Conservation (phyloP, 1,140 invertebrate species). For the Aphidius gifuensis region DNA sequence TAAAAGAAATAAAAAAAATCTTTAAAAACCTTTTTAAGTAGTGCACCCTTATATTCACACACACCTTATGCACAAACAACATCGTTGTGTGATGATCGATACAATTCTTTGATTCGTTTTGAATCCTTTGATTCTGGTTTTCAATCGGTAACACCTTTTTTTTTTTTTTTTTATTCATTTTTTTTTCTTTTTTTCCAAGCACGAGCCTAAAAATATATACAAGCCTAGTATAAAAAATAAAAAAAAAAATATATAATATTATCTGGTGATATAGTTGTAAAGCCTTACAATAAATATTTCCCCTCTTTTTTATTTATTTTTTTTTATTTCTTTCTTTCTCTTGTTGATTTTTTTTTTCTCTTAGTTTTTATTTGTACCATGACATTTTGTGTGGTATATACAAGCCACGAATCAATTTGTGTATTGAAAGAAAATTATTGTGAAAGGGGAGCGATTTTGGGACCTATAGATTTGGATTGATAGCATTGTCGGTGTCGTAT, state of each 20-base stretch:
- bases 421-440: slow-evolving; percentile 25
- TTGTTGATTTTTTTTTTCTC: no score
- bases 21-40: no score
- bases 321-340: neutral
- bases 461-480: slow-evolving; percentile 26
- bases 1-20: neutral
- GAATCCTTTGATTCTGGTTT: slow-evolving; percentile 22
- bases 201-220: neutral
- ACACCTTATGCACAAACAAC: neutral
- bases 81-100: slow-evolving; percentile 12
- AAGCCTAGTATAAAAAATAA: no score
- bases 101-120: slow-evolving; percentile 22
- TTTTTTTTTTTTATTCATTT: no score
- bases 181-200: slow-evolving; percentile 12
- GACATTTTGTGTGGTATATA: slow-evolving; percentile 4
- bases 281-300: neutral
- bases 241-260: neutral
- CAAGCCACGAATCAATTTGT: slow-evolving; percentile 25
- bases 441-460: slow-evolving; percentile 14
- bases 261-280: slow-evolving; percentile 6
- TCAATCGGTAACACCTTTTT: slow-evolving; percentile 24
- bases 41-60: no score
- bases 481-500: slow-evolving; percentile 26
- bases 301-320: neutral
- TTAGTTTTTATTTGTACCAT: neutral